Percentiles rank a stretch among this genome's conserved stretches.
Evolutionary conservation across 2,797 vertebrate species (phyloP).

Genomic region (Rhadinocentrus ornatus): DNA sequence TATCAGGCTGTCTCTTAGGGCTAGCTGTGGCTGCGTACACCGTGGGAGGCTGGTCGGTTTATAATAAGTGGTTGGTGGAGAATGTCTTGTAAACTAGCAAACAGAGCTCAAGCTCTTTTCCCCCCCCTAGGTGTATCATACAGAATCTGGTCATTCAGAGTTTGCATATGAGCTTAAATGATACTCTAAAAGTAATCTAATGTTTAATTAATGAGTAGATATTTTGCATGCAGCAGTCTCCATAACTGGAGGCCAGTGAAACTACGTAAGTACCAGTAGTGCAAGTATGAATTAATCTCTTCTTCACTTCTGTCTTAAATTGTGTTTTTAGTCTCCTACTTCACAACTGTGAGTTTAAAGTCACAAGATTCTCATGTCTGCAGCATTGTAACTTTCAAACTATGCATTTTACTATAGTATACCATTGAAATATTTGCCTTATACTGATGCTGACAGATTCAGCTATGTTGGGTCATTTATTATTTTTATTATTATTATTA

Average conservation of each 20-base stretch:
- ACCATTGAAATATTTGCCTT: background rate
- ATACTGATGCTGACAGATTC: background rate
- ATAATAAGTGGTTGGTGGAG: constrained; percentile 42
- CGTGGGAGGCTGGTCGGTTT: constrained; percentile 30
- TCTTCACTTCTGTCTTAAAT: background rate
- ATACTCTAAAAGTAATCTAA: background rate
- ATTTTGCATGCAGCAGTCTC: background rate
- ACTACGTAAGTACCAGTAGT: background rate
- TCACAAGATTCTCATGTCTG: background rate
- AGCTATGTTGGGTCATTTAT: background rate
- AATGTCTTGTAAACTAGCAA: constrained; percentile 23
- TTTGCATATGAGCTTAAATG: background rate
- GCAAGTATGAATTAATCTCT: background rate
- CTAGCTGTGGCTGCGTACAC: constrained; percentile 21
- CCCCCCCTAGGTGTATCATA: background rate
- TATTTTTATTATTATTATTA: too few species aligned
- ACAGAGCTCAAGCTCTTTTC: constrained; percentile 15
- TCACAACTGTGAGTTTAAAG: background rate
- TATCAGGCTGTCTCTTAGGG: constrained; percentile 58
- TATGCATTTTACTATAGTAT: too few species aligned
- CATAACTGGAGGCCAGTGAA: background rate
- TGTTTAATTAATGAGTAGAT: background rate
- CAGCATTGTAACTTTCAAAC: background rate
- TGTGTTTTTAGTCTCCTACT: background rate
- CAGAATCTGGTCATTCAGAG: background rate